Conservation (phyloP, 2,888 invertebrate genomes). For the Onthophagus sagittarius region DNA sequence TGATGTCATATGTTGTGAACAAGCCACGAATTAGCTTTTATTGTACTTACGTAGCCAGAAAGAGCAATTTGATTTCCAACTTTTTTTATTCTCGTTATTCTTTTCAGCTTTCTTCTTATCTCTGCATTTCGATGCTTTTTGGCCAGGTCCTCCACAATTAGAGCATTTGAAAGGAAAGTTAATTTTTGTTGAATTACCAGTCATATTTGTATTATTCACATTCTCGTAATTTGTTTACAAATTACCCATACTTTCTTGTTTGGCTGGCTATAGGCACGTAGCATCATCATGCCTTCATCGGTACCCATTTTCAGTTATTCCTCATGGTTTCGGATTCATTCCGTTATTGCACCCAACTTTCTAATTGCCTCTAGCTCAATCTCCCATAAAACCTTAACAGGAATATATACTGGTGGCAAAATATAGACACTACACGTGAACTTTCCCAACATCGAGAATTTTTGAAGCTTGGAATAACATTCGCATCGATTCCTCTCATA, state of each 20-base stretch:
- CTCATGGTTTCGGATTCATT: not conserved
- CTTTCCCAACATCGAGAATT: too few species aligned
- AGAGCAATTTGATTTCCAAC: not conserved
- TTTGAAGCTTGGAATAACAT: too few species aligned
- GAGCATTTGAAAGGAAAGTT: not conserved
- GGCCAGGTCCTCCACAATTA: not conserved
- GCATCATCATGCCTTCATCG: not conserved
- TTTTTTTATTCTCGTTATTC: not conserved
- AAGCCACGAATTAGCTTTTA: not conserved
- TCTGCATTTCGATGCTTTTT: not conserved
- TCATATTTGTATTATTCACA: not conserved
- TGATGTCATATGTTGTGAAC: constrained; percentile 1
- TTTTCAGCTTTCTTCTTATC: too few species aligned
- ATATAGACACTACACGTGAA: too few species aligned
- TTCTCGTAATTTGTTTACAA: not conserved
- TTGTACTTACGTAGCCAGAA: not conserved
- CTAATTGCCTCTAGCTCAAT: not conserved
- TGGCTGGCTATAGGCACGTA: not conserved
- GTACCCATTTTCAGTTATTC: not conserved
- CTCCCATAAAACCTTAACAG: not conserved
- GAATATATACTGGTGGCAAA: not conserved
- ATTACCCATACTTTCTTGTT: not conserved
- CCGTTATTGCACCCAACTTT: not conserved
- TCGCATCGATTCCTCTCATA: too few species aligned
- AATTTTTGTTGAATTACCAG: too few species aligned